These are phyloP conservation scores for Andrena praecox DNA, from an alignment of 2,888 invertebrate genomes.

Conservation along the genomic window DNA sequence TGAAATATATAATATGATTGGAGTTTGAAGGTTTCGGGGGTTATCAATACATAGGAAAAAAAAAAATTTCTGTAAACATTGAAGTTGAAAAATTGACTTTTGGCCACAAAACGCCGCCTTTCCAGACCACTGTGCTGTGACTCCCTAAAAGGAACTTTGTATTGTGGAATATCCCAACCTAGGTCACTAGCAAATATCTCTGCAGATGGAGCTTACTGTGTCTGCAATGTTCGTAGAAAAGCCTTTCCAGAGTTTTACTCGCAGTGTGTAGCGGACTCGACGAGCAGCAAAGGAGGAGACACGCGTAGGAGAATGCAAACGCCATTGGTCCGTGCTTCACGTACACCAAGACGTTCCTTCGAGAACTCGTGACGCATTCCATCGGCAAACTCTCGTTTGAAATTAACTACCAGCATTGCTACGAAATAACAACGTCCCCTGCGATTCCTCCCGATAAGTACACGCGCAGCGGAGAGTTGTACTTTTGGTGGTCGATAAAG, in stretches of 20 bases:
- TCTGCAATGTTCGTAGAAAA: background rate
- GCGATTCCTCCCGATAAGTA: constrained; percentile 21
- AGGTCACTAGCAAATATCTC: too few relatives aligned
- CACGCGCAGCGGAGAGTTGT: background rate
- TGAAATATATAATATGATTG: too few relatives aligned
- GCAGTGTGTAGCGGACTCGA: background rate
- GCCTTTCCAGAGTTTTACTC: background rate
- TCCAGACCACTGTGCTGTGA: too few relatives aligned
- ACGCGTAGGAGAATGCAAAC: background rate
- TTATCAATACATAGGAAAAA: too few relatives aligned
- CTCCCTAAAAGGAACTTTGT: background rate
- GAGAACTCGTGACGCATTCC: constrained; percentile 13
- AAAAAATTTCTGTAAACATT: too few relatives aligned
- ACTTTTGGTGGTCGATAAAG: constrained; percentile 4
- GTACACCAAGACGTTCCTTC: background rate
- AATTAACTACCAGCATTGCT: background rate
- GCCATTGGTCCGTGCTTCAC: background rate
- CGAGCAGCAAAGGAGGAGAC: background rate
- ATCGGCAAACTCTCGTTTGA: background rate
- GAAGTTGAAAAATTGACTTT: too few relatives aligned
- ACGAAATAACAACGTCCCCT: constrained; percentile 17
- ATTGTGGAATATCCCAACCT: too few relatives aligned
- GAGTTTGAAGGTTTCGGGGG: too few relatives aligned
- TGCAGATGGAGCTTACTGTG: too few relatives aligned
- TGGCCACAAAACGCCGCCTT: too few relatives aligned